These are phyloP conservation scores for Plutomurus gul DNA, from an alignment of 1,140 invertebrate species.

Conservation along the genomic window DNA sequence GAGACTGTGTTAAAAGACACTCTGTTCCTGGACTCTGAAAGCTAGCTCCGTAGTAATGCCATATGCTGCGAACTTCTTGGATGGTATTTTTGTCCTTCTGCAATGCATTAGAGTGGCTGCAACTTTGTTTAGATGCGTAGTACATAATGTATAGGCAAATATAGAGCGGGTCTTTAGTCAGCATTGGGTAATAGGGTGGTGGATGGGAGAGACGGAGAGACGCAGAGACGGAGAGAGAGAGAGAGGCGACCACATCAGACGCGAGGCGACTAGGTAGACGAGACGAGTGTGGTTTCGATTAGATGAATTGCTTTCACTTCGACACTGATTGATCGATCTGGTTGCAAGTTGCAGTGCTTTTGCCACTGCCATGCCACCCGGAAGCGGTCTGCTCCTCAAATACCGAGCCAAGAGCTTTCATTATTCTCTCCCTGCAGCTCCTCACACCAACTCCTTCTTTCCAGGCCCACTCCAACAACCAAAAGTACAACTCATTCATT, in stretches of 20 bases:
- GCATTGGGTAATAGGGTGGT: background rate
- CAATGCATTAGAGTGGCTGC: too few species aligned
- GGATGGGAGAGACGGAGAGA: background rate
- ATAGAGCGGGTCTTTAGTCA: too few species aligned
- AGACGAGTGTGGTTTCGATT: slow-evolving; percentile 36
- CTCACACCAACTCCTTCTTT: background rate
- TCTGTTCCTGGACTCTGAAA: too few species aligned
- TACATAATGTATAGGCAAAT: background rate
- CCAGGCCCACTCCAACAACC: background rate
- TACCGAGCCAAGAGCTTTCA: background rate
- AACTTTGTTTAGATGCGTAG: too few species aligned
- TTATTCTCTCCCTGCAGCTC: background rate
- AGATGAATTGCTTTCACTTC: slow-evolving; percentile 44
- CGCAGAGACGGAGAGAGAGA: background rate
- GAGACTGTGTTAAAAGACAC: too few species aligned
- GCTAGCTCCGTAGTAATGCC: too few species aligned
- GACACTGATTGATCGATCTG: slow-evolving; percentile 44
- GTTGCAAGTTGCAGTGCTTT: background rate
- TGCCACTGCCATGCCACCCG: background rate
- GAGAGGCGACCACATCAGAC: background rate
- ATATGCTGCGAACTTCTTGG: too few species aligned
- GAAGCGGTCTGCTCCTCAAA: background rate
- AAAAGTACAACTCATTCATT: slow-evolving; percentile 4
- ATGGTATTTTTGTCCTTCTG: too few species aligned
- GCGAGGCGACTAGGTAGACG: background rate